Base-by-base conservation (phyloP, 2,888 invertebrate genomes). In the Teinopalpus imperialis region DNA sequence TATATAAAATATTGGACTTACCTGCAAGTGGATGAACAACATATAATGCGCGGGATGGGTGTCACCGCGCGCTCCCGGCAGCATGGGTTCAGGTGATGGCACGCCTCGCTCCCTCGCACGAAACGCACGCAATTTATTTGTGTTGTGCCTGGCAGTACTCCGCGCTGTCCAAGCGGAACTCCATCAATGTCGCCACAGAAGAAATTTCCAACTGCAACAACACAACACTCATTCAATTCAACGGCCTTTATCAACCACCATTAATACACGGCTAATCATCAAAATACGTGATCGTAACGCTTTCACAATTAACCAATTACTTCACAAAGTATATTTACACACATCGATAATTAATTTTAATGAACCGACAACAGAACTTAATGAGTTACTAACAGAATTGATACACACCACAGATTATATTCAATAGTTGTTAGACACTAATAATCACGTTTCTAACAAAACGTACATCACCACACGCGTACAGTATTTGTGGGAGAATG, bases 71-170 rank as follows among this genome's bases (percentile, higher is more conserved):
- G 72, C 69, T 74, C 74, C 79, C 75, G 71, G 69, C 76, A 76
- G 81, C 88, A 88, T 86, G 78, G 74, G 81, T 82, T 69, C 69
- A 69, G 73, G 12, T 36, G 44, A 54, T 63, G 56, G 63, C 69
- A 66, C 66, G 63, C 64, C 64, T 62, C 61, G 61, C 74, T 71
- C 63, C 65, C 65, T 71, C 65, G 64, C 68, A 65, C 64, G 53
- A 64, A 65, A 68, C 67, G 73, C 81, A 78, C 70, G 69, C 73
- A 66, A 83, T 89, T 93, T 95, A 95, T 95, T 96, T 96, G 97
- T 97, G 97, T 94, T 97, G 97, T 90, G 97, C 97, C 93, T 97
- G 97, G 95, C 97, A 97, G 93, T 97, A 97, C 92, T 97, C 97
- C 92, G 97, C 96, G 91, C 97, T 97, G 93, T 97, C 97, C 94